A percentile compares a stretch with the other conserved stretches of the same genome.
phyloP scores from a whole-genome alignment of 2,797 vertebrate species.

The Myiothlypis chrysogaster region DNA sequence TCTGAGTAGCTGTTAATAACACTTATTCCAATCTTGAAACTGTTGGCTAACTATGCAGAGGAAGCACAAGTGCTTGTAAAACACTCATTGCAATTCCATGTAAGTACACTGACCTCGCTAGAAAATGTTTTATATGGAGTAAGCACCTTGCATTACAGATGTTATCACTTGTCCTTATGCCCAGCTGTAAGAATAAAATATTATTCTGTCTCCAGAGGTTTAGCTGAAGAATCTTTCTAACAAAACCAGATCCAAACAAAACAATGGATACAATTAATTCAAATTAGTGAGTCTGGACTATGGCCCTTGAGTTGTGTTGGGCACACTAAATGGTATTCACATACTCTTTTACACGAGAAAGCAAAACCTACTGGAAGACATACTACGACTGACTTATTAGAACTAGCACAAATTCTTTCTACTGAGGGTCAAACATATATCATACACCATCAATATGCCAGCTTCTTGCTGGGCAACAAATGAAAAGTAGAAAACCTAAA shows the following conservation, averaged over 20 bases:
- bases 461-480: neutral
- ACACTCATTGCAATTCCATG: neutral
- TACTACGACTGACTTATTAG: neutral
- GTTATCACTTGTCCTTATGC: neutral
- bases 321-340: neutral
- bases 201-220: neutral
- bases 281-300: neutral
- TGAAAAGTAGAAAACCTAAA: neutral
- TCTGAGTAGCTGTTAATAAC: neutral
- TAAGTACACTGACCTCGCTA: neutral
- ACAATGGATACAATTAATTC: neutral
- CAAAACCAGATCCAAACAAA: neutral
- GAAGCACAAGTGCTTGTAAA: neutral
- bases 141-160: neutral
- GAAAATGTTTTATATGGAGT: neutral
- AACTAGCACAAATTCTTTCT: neutral
- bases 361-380: neutral
- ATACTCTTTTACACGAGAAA: neutral
- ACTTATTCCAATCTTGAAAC: neutral
- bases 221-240: neutral
- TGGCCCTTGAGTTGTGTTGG: neutral
- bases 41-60: neutral
- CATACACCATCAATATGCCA: neutral
- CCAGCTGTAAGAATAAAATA: neutral
- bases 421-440: accelerated